Evolutionary conservation across 2,888 invertebrate species (phyloP).

Genomic region (Sinopyrophorus schimmeli): DNA sequence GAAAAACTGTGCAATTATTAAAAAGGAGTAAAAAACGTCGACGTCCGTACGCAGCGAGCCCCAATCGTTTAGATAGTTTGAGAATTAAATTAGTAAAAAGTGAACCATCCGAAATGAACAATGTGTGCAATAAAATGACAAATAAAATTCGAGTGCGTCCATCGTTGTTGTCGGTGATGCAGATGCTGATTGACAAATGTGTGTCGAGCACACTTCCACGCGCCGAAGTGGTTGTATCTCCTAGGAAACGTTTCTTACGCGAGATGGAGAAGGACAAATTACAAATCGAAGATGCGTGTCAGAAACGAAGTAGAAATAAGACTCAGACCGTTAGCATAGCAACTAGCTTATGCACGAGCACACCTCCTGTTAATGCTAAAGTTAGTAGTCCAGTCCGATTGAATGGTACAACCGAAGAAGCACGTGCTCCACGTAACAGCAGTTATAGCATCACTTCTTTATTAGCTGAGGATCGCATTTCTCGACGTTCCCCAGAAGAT

Average conservation of each 20-base stretch:
- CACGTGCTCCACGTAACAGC: constrained; percentile 55
- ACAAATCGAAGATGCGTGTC: constrained; percentile 43
- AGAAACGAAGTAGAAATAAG: constrained; percentile 49
- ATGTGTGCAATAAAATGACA: constrained; percentile 40
- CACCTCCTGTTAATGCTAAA: constrained; percentile 34
- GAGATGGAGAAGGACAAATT: constrained; percentile 66
- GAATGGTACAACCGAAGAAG: constrained; percentile 41
- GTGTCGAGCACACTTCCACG: constrained; percentile 45
- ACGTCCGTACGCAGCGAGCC: constrained; percentile 35
- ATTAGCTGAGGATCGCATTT: constrained; percentile 63
- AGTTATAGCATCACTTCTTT: constrained; percentile 86
- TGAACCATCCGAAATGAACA: constrained; percentile 35
- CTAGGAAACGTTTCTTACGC: constrained; percentile 78
- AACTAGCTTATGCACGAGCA: constrained; percentile 45
- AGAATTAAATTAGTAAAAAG: constrained; percentile 26
- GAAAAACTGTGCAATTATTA: constrained; percentile 51
- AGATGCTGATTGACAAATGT: constrained; percentile 46
- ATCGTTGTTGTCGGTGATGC: constrained; percentile 45
- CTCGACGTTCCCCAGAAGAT: constrained; percentile 48
- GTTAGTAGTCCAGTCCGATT: constrained; percentile 42
- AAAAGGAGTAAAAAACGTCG: constrained; percentile 43
- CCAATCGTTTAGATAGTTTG: constrained; percentile 28
- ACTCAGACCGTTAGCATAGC: constrained; percentile 31
- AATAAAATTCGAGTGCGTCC: constrained; percentile 37
- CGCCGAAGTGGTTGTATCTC: constrained; percentile 67